A percentile compares a stretch with the other conserved stretches of the same genome.
Evolutionary conservation across 2,888 invertebrate species (phyloP).

Genomic region (Adineta ricciae): DNA sequence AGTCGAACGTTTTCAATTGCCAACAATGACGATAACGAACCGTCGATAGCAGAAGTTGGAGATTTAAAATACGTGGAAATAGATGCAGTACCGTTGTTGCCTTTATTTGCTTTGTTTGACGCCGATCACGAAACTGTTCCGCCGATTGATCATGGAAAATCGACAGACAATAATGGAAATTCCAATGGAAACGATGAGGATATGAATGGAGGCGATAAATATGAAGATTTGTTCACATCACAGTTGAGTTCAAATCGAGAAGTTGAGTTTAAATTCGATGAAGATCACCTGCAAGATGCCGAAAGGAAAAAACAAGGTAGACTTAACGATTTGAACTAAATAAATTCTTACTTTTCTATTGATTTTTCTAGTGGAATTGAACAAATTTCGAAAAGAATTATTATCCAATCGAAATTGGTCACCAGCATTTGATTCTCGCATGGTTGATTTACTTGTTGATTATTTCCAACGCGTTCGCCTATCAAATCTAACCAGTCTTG

Average conservation of each 20-base stretch:
- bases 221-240: conserved; percentile 51
- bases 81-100: conserved; percentile 90
- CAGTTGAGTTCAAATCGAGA: neutral
- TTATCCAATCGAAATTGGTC: conserved; percentile 15
- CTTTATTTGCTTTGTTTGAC: conserved; percentile 83
- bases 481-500: conserved; percentile 59
- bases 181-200: conserved; percentile 30
- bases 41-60: conserved; percentile 60
- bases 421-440: neutral
- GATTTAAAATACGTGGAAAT: conserved; percentile 87
- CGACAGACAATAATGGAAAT: neutral
- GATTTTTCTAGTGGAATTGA: neutral
- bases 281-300: conserved; percentile 23
- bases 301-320: conserved; percentile 1
- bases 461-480: conserved; percentile 29
- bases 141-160: conserved; percentile 35
- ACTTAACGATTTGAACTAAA: no score
- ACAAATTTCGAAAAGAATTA: neutral
- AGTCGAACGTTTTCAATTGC: conserved; percentile 28
- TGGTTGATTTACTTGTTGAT: conserved; percentile 24
- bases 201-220: neutral
- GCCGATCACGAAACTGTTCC: conserved; percentile 60
- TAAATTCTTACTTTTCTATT: no score
- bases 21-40: neutral
- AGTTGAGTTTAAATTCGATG: neutral